A percentile compares a stretch with the other conserved stretches of the same genome.
Conservation (phyloP, 2,797 vertebrate species). For the Oceanodroma leucorhoa region DNA sequence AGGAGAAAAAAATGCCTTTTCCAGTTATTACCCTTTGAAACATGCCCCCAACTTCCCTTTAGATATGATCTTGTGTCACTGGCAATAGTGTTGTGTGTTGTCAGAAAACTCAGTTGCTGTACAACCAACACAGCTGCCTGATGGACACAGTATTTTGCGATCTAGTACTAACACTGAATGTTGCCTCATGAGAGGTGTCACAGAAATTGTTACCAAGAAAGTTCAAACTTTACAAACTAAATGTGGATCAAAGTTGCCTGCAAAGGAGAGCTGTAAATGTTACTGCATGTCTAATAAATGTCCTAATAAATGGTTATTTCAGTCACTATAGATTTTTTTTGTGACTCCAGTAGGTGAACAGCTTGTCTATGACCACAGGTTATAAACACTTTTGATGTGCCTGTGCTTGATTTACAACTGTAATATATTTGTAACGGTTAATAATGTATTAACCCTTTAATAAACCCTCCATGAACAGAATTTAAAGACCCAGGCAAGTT, state of each 20-base stretch:
- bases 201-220: not conserved
- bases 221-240: not conserved
- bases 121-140: not conserved
- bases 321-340: not conserved
- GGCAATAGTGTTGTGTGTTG: not conserved
- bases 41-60: not conserved
- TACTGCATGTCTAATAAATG: not conserved
- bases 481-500: not conserved
- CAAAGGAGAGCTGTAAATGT: not conserved
- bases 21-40: not conserved
- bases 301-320: not conserved
- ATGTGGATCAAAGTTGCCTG: not conserved
- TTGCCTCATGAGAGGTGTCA: not conserved
- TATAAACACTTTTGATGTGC: not conserved
- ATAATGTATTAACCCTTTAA: not conserved
- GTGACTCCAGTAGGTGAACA: not conserved
- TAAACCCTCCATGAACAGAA: not conserved
- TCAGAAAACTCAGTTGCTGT: not conserved
- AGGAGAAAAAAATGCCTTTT: not conserved
- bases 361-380: not conserved
- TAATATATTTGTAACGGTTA: not conserved
- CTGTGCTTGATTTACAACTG: not conserved
- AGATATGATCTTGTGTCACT: not conserved
- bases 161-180: not conserved
- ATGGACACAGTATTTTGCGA: accelerated